Evolutionary conservation across 2,113 vertebrate species (phyloP).

Genomic region (Cromileptes altivelis): DNA sequence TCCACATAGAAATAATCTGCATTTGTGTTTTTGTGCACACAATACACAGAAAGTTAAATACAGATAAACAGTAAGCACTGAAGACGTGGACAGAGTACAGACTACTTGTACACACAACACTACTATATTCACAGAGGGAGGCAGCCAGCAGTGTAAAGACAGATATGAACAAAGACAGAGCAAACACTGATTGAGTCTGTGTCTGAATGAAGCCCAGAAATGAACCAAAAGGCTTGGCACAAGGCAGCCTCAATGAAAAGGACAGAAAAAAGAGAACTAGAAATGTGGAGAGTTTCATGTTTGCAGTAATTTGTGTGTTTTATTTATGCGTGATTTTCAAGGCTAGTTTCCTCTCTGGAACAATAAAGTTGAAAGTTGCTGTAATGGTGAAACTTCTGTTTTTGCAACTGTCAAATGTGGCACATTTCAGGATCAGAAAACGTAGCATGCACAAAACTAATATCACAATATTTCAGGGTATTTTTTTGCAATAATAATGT

Average conservation of each 20-base stretch:
- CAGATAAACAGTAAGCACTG: background rate
- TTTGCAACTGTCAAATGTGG: background rate
- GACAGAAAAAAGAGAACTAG: background rate
- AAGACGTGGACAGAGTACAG: background rate
- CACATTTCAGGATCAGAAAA: too few relatives aligned
- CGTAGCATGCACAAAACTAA: too few relatives aligned
- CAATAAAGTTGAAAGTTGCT: too few relatives aligned
- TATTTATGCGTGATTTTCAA: background rate
- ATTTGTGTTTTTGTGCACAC: background rate
- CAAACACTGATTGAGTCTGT: background rate
- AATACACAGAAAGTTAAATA: background rate
- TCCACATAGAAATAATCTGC: background rate
- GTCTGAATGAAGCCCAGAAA: background rate
- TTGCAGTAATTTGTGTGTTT: background rate
- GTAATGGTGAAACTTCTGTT: background rate
- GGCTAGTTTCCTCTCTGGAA: background rate
- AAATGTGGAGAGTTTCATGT: background rate
- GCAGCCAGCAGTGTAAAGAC: background rate
- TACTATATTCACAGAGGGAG: background rate
- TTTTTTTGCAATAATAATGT: too few relatives aligned
- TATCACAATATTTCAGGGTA: too few relatives aligned
- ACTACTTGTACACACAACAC: background rate
- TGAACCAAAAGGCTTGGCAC: background rate
- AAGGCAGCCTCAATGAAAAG: background rate
- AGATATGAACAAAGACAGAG: background rate